Evolutionary conservation across 2,797 vertebrate genomes (phyloP), one percentile per base, ranked within the genome.

Genomic region (Schizopygopsis malacanthus): DNA sequence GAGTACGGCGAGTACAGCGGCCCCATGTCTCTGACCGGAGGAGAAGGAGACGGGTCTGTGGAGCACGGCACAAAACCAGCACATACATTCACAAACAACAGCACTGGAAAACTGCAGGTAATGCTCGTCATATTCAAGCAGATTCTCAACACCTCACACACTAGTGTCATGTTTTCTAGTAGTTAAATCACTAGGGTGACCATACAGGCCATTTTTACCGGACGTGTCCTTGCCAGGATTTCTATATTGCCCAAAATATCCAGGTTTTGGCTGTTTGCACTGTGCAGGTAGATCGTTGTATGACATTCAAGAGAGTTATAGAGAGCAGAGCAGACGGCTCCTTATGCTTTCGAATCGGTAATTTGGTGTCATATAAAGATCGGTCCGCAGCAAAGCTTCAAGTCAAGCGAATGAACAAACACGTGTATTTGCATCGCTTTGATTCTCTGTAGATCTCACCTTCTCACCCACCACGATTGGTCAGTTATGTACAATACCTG

Each of bases 1-100:
- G 93, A 92, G 92, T 65, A 94, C 37, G 93, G 94, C 28, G 94
- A 93, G 90, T 93, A 94, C 4, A 91, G 96, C 75, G 94, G 93
- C 89, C 96, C 97, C 82, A 97, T 95, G 80, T 99, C 97, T 86
- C 97, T 95, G 91, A 98, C 97, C 0, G 97, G 97, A 88, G 97
- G 97, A 90, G 97, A 99, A 0, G 95, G 96, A 88, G 94, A 96
- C 1, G 96, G 94, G 91, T 97, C 97, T 98, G 93, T 67, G 82
- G 90, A 91, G 82, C 63, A 86, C 1, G 45, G 59, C 56, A 65
- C 78, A 85, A 33, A 65, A 37, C 50, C 72, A 39, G 13, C 81
- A 65, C 15, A 3, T 70, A 41, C 41, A 22, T 71, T 37, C 33
- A 37, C 6, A 76, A 4, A 33, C 6, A 25, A 90, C 89, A 92